Base-by-base conservation (phyloP, 1,140 invertebrate genomes). In the Conus betulinus region DNA sequence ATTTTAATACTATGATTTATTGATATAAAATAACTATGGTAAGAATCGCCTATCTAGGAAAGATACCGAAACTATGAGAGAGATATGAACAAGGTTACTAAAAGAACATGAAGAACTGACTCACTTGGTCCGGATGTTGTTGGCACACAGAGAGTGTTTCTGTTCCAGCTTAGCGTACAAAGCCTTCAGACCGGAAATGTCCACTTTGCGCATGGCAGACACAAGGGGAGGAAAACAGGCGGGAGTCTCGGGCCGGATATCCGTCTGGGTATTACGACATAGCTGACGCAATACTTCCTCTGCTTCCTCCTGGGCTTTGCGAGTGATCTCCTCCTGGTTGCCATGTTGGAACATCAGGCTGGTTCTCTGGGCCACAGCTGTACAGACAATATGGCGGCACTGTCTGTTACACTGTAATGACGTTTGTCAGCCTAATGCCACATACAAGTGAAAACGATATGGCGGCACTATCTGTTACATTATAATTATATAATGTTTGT, bases 141-240 rank as follows among this genome's bases (percentile, higher is more conserved):
- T 83, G 17, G 81, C 81, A 25, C 81, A 83, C 81, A 83, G 81
- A 15, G 81, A 57, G 81, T n/a, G n/a, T n/a, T 83, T 83, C 81
- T 83, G 86, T 52, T 90, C 91, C 25, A 93, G 87, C 57, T 92
- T 85, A n/a, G 87, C 88, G 89, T 92, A 91, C 27, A 93, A 51
- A 25, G 88, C 71, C 23, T 85, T 53, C 51, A 94, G 55, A 52
- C 87, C 89, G 10, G 57, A 55, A 57, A 84, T 60, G 82, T 92
- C 90, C 90, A 93, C 52, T 39, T 90, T 82, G 84, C 90, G 91
- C 90, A 94, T 90, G n/a, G 89, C 67, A 57, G 89, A 86, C 15
- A 94, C 92, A 20, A 94, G 89, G 11, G 94, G 91, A 55, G 93
- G 90, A 89, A 96, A 96, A 20, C 95, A 88, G 15, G 89, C 1